Evolutionary conservation across 2,113 vertebrate genomes (phyloP).

Genomic region (Columbina picui): DNA sequence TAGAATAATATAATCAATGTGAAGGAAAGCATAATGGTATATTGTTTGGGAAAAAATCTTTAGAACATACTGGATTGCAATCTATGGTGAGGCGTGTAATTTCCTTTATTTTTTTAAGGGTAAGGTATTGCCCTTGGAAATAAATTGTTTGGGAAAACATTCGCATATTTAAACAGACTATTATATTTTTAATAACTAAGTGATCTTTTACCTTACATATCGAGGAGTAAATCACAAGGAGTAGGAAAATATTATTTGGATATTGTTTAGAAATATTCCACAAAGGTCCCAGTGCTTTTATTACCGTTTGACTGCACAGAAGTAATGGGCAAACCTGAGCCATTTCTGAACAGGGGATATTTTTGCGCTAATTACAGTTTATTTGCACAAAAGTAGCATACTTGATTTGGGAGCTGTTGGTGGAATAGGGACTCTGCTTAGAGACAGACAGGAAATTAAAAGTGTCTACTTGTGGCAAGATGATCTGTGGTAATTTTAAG

Average conservation of each 20-base stretch:
- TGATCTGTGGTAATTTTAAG: background rate
- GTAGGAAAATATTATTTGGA: background rate
- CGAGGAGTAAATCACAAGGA: background rate
- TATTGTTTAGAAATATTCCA: background rate
- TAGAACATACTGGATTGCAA: background rate
- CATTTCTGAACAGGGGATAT: background rate
- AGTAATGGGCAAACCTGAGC: background rate
- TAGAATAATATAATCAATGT: background rate
- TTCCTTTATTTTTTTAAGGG: background rate
- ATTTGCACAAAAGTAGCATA: background rate
- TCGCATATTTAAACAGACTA: constrained; percentile 5
- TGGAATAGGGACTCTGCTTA: background rate
- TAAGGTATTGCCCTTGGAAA: background rate
- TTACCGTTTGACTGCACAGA: background rate
- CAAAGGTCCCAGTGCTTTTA: background rate
- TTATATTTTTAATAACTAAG: constrained; percentile 15
- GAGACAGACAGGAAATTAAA: background rate
- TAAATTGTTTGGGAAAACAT: background rate
- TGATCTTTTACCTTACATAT: background rate
- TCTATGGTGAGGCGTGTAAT: background rate
- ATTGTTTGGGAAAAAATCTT: background rate
- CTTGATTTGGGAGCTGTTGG: background rate
- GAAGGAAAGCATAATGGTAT: background rate
- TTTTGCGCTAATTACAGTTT: background rate
- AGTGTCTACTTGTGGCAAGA: background rate